A percentile compares a stretch with the other conserved stretches of the same genome.
Conservation (phyloP, 2,888 invertebrate genomes). For the Lysandra bellargus region DNA sequence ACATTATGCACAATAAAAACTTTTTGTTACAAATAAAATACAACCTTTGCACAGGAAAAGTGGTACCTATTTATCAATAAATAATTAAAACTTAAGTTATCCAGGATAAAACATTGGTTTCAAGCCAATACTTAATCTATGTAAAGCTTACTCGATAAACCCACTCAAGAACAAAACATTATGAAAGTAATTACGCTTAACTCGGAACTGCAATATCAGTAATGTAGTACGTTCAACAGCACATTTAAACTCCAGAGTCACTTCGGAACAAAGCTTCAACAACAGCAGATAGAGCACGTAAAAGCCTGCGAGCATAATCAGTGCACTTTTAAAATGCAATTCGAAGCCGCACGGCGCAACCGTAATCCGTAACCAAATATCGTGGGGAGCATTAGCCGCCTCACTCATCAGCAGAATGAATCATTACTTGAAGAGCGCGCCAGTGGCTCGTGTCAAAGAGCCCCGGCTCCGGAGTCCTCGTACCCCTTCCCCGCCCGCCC, state of each 20-base stretch:
- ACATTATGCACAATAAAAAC: not conserved
- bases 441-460: constrained; percentile 80
- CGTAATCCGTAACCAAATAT: constrained; percentile 68
- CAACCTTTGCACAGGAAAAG: not conserved
- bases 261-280: constrained; percentile 12
- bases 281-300: constrained; percentile 27
- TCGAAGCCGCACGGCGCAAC: constrained; percentile 38
- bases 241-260: constrained; percentile 14
- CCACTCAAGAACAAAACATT: constrained; percentile 1
- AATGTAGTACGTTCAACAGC: not conserved
- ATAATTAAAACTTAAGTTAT: no score
- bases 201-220: not conserved
- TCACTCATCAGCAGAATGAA: constrained; percentile 80
- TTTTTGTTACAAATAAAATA: not conserved
- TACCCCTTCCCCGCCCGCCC: constrained; percentile 48
- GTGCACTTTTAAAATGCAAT: constrained; percentile 34
- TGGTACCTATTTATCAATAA: no score
- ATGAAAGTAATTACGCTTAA: constrained; percentile 15
- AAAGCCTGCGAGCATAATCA: constrained; percentile 25
- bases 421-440: constrained; percentile 80
- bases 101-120: no score
- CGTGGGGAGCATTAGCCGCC: constrained; percentile 73
- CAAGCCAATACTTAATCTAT: no score
- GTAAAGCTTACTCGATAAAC: not conserved
- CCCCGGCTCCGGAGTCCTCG: constrained; percentile 77